Conservation (phyloP, 2,888 invertebrate genomes). For the Rotaria macrura region DNA sequence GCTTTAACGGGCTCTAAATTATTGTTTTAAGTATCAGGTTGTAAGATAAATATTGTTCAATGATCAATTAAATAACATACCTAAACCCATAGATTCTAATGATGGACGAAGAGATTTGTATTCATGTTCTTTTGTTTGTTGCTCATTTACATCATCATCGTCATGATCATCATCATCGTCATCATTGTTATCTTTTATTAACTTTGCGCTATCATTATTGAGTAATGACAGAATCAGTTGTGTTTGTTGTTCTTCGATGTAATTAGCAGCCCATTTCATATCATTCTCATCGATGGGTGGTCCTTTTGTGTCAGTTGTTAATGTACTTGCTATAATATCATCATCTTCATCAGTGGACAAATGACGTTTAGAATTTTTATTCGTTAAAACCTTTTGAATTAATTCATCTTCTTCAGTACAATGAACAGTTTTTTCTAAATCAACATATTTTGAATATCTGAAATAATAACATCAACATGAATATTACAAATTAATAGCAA, state of each 20-base stretch:
- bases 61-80: not conserved
- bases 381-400: conserved; percentile 23
- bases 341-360: not conserved
- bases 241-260: conserved; percentile 21
- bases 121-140: too few relatives aligned
- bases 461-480: too few relatives aligned
- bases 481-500: too few relatives aligned
- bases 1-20: not conserved
- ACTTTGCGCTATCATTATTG: not conserved
- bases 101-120: not conserved
- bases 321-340: not conserved
- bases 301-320: not conserved
- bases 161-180: not conserved
- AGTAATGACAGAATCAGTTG: not conserved
- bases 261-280: conserved; percentile 4
- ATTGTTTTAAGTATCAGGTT: too few relatives aligned
- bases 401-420: conserved; percentile 21
- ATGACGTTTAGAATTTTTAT: not conserved
- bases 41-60: too few relatives aligned
- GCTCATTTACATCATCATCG: too few relatives aligned
- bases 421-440: conserved; percentile 22
- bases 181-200: not conserved
- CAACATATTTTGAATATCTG: not conserved
- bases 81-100: not conserved
- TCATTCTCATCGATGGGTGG: not conserved